Conservation (phyloP, 2,113 vertebrate genomes). For the Echinops telfairi region DNA sequence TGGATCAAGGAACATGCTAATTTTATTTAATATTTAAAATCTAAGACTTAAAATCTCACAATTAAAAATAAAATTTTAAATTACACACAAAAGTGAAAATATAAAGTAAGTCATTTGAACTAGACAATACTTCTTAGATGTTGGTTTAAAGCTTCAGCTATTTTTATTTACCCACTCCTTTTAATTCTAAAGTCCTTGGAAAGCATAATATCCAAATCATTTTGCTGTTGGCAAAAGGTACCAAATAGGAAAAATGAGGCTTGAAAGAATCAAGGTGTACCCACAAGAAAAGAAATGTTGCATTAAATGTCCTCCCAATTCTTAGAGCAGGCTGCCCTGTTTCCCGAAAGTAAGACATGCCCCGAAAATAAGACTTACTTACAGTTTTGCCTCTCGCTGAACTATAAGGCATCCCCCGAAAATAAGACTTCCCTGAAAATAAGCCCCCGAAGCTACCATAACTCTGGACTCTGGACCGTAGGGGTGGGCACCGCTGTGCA, state of each 20-base stretch:
- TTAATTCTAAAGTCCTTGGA: not conserved
- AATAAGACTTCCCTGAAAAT: too few species aligned
- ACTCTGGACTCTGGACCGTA: too few species aligned
- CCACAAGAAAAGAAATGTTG: not conserved
- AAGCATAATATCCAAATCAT: not conserved
- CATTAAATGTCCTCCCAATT: not conserved
- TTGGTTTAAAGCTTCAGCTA: conserved; percentile 58
- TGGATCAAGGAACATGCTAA: conserved; percentile 48
- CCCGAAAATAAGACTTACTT: too few species aligned
- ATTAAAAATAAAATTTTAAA: conserved; percentile 37
- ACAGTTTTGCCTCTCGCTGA: too few species aligned
- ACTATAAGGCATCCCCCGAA: too few species aligned
- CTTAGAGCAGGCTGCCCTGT: not conserved
- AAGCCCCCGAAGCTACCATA: too few species aligned
- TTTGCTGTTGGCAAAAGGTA: not conserved
- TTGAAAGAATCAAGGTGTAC: not conserved
- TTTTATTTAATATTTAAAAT: conserved; percentile 74
- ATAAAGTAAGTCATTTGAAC: conserved; percentile 73
- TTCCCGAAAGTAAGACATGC: too few species aligned
- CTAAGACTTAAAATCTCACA: conserved; percentile 70
- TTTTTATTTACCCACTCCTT: conserved; percentile 68
- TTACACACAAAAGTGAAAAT: not conserved
- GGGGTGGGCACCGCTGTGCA: too few species aligned
- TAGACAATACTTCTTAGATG: conserved; percentile 76
- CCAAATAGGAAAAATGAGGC: too few species aligned